A percentile compares a stretch with the other conserved stretches of the same genome.
Conservation (phyloP, 1,140 invertebrate genomes). For the Aphaenogaster rudis region DNA sequence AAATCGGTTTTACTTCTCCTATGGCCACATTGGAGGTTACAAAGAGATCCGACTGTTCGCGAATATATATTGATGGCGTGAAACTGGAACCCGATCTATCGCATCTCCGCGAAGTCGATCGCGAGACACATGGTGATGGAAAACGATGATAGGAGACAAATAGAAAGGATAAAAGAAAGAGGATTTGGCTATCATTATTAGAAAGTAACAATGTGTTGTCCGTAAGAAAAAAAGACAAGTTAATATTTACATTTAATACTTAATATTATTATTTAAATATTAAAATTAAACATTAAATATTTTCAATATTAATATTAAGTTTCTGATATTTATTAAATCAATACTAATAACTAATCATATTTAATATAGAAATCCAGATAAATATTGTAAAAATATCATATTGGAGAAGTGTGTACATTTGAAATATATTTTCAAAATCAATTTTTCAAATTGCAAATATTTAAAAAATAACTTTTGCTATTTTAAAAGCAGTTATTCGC, state of each 20-base stretch:
- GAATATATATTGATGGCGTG: slow-evolving; percentile 42
- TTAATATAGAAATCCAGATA: not conserved
- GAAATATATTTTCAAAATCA: not conserved
- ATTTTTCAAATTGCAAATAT: not conserved
- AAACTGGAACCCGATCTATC: slow-evolving; percentile 47
- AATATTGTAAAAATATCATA: not conserved
- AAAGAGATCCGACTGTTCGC: slow-evolving; percentile 55
- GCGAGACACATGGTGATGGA: slow-evolving; percentile 7
- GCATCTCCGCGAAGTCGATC: slow-evolving; percentile 50
- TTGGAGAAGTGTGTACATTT: not conserved
- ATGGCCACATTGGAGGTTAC: slow-evolving; percentile 40
- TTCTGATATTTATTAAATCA: slow-evolving; percentile 23
- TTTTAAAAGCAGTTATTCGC: not conserved
- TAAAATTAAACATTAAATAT: not conserved
- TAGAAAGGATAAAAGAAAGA: slow-evolving; percentile 38
- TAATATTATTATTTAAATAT: slow-evolving; percentile 13
- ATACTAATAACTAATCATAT: not conserved
- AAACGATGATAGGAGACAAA: slow-evolving; percentile 35
- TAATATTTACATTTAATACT: not conserved
- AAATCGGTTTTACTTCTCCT: slow-evolving; percentile 35
- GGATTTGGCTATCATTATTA: not conserved
- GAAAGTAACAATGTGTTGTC: not conserved
- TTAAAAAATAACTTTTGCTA: not conserved
- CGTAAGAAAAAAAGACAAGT: not conserved
- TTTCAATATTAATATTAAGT: not conserved